Evolutionary conservation across 2,797 vertebrate genomes (phyloP), one percentile per base, ranked within the genome.

Genomic region (Mallotus villosus): DNA sequence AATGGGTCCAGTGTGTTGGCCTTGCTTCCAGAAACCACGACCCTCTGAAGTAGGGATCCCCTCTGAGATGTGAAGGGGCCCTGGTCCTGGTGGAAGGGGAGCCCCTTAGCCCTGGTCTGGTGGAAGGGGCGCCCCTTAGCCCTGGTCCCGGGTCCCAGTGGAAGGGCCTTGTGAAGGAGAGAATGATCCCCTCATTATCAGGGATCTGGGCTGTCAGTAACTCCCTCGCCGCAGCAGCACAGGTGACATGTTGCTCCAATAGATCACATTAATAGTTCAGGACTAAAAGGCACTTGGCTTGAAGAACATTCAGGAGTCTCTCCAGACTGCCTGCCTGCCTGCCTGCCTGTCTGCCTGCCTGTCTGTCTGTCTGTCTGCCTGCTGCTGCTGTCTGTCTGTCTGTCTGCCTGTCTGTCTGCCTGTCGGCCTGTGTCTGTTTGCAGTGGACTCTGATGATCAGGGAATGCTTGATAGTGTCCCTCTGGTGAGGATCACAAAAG

Each of bases 391-490:
- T n/a, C n/a, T n/a, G n/a, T n/a, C n/a, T n/a, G n/a, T n/a, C n/a
- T n/a, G n/a, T n/a, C 41, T 46, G 41, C 8, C 37, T 41, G 37
- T 1, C 41, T 12, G 11, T 12, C 41, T 12, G 12, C 2, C 41
- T n/a, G n/a, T n/a, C n/a, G 34, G 6, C 34, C 7, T 8, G 34
- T 37, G 34, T 37, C 34, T 46, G 41, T 46, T 2, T 14, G 12
- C 41, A 46, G 12, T 14, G 9, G 41, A 46, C 41, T 46, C 32
- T 34, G 32, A 34, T 34, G 32, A 34, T 6, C 32, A 2, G 32
- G 32, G 32, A 34, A 55, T 32, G 24, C 63, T 77, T 71, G 21
- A 53, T 55, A 67, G 73, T 25, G 17, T 77, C 63, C 67, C 74
- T 73, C 0, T 0, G 63, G 37, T 34, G 37, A 46, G 71, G 74